These are phyloP conservation scores for Bostrychus sinensis DNA, from an alignment of 2,113 vertebrate genomes.

Conservation along the genomic window DNA sequence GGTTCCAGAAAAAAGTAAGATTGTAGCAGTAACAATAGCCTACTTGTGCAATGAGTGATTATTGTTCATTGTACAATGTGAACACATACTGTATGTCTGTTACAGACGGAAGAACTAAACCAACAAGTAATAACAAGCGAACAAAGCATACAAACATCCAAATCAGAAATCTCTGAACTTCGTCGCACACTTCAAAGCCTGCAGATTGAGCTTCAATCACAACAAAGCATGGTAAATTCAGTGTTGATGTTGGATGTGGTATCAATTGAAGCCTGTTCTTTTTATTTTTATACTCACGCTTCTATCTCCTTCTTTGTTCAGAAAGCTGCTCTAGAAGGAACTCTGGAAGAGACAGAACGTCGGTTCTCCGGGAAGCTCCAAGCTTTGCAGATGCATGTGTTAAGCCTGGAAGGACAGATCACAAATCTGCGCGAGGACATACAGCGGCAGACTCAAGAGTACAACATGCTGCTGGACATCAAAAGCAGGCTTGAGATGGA, in stretches of 20 bases:
- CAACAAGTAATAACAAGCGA: slow-evolving; percentile 72
- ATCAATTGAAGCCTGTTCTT: background rate
- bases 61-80: background rate
- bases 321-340: slow-evolving; percentile 86
- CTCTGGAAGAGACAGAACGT: slow-evolving; percentile 84
- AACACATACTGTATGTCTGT: background rate
- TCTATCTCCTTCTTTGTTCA: slow-evolving; percentile 35
- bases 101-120: slow-evolving; percentile 78
- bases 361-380: slow-evolving; percentile 83
- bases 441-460: slow-evolving; percentile 83
- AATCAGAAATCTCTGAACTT: slow-evolving; percentile 78
- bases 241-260: background rate
- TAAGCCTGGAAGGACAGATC: slow-evolving; percentile 82
- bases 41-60: background rate
- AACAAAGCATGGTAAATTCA: slow-evolving; percentile 80
- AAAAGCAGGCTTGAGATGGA: slow-evolving; percentile 88
- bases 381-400: slow-evolving; percentile 80
- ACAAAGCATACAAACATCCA: slow-evolving; percentile 72
- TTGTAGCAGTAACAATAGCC: no score
- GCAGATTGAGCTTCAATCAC: slow-evolving; percentile 84
- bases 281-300: background rate
- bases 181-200: slow-evolving; percentile 76
- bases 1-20: slow-evolving; percentile 64
- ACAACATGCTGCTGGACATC: slow-evolving; percentile 86
- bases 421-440: slow-evolving; percentile 78